Evolutionary conservation across 2,113 vertebrate genomes (phyloP), one percentile per base, ranked within the genome.

Genomic region (Microtus ochrogaster): DNA sequence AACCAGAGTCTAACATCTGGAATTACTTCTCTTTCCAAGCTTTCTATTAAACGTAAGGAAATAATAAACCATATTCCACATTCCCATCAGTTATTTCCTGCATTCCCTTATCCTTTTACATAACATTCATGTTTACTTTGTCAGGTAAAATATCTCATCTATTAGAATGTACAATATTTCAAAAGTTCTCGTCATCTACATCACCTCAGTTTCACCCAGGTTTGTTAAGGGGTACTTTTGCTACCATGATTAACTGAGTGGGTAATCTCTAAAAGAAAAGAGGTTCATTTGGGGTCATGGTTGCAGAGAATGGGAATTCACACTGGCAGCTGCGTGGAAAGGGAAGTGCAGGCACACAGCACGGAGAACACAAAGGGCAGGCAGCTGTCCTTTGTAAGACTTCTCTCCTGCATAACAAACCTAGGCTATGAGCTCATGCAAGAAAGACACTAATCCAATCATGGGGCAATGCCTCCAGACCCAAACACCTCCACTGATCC

Each of bases 11-110:
- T 82, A 95, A 93, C 39, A 95, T 78, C 39, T 77, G 9, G 17
- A 81, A 92, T 95, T 30, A 93, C 24, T 86, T 95, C 14, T 83
- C 36, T n/a, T 95, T 91, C 49, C 21, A 94, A 94, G 63, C 13
- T 26, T 33, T 74, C 26, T n/a, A 41, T 1, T 92, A 74, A 96
- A 82, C 81, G 84, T 87, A 91, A 77, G 26, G 65, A 86, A 76
- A 87, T 78, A 92, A 47, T 65, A 47, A 76, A 52, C 13, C 14
- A 39, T 24, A 44, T 36, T 87, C 93, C 83, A 44, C 47, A 92
- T 68, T 92, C 36, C 47, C 7, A 74, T 28, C 30, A 87, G 39
- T 5, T 93, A 73, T 39, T 86, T 49, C 28, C 41, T 49, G 19
- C 63, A 87, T 83, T 91, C 44, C 66, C 22, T 72, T 28, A 86